Percentiles rank a stretch among this genome's conserved stretches.
Conservation (phyloP, 2,888 invertebrate genomes). For the Notocelia uddmanniana region DNA sequence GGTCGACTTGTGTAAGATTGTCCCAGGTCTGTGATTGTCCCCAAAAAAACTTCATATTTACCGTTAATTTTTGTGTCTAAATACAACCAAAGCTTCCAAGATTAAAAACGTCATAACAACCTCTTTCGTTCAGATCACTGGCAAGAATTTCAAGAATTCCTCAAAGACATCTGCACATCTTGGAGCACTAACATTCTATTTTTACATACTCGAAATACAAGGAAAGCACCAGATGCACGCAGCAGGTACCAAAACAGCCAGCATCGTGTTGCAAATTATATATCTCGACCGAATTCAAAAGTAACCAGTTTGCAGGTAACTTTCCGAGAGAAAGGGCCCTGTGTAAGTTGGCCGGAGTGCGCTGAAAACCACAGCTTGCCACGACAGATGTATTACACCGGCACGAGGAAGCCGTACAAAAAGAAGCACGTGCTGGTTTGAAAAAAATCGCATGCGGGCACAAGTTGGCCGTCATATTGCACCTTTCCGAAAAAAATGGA, state of each 20-base stretch:
- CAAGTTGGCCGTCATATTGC: slow-evolving; percentile 77
- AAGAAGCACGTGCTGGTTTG: slow-evolving; percentile 76
- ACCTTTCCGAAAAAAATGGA: slow-evolving; percentile 62
- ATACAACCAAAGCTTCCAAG: slow-evolving; percentile 19
- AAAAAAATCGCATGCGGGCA: slow-evolving; percentile 83
- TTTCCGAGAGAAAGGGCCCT: slow-evolving; percentile 28
- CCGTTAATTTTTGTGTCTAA: too few relatives aligned
- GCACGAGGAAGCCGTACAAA: slow-evolving; percentile 76
- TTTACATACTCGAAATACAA: slow-evolving; percentile 68
- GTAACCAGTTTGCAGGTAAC: slow-evolving; percentile 18
- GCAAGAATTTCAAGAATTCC: slow-evolving; percentile 39
- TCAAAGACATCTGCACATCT: slow-evolving; percentile 49
- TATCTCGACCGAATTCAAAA: slow-evolving; percentile 56
- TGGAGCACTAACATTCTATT: slow-evolving; percentile 65
- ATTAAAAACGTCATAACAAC: slow-evolving; percentile 32
- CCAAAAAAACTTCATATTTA: too few relatives aligned
- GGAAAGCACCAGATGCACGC: slow-evolving; percentile 78
- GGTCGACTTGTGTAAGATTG: too few relatives aligned
- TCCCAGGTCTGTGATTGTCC: too few relatives aligned
- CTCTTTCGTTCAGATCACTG: slow-evolving; percentile 28
- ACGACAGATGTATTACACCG: slow-evolving; percentile 80
- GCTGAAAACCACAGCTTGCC: slow-evolving; percentile 79
- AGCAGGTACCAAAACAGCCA: slow-evolving; percentile 76
- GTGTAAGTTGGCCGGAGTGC: slow-evolving; percentile 58
- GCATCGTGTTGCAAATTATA: slow-evolving; percentile 81